Percentiles rank a stretch among this genome's conserved stretches.
These are phyloP conservation scores for Drymodes brunneopygia DNA, from an alignment of 2,113 vertebrate genomes.

Conservation along the genomic window DNA sequence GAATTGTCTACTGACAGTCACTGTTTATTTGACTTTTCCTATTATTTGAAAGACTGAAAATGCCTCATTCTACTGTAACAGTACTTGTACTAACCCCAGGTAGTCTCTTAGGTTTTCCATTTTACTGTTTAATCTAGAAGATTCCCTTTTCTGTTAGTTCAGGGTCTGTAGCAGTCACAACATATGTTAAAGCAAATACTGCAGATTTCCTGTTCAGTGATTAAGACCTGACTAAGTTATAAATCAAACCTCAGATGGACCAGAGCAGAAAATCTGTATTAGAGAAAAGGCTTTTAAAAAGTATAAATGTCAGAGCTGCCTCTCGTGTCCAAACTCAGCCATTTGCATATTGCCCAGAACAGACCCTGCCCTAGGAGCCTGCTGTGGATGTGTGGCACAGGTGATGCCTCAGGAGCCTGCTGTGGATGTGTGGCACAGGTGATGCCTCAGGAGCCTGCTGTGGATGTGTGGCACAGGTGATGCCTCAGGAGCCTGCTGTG, in stretches of 20 bases:
- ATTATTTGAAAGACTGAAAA: background rate
- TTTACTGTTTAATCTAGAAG: background rate
- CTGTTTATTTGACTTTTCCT: background rate
- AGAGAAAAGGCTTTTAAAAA: background rate
- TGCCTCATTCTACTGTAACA: background rate
- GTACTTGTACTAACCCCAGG: background rate
- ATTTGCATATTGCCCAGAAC: background rate
- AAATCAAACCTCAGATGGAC: background rate
- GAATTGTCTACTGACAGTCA: background rate
- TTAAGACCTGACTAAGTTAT: background rate
- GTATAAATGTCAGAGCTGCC: background rate
- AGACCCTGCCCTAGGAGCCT: background rate
- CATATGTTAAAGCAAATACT: background rate
- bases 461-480: too few relatives aligned
- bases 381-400: background rate
- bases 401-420: too few relatives aligned
- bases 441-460: too few relatives aligned
- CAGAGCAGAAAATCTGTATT: background rate
- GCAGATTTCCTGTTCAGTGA: background rate
- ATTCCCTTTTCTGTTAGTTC: background rate
- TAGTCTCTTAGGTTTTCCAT: background rate
- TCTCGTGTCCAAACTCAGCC: background rate
- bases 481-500: too few relatives aligned
- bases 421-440: too few relatives aligned
- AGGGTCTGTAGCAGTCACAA: background rate